A percentile compares a stretch with the other conserved stretches of the same genome.
phyloP scores from a whole-genome alignment of 2,113 vertebrate genomes.

The Muntiacus reevesi region DNA sequence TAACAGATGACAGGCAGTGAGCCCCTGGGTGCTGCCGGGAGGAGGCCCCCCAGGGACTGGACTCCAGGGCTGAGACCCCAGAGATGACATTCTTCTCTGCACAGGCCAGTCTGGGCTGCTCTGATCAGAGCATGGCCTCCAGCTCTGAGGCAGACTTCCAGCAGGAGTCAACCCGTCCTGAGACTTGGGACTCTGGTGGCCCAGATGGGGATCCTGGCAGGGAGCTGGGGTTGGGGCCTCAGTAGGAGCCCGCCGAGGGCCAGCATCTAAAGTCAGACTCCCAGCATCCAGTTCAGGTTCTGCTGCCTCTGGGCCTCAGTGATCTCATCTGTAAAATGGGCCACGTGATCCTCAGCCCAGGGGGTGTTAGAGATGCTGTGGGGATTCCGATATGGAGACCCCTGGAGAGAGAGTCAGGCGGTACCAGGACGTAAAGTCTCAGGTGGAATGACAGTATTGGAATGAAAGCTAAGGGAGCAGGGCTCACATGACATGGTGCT shows the following conservation, averaged over 20 bases:
- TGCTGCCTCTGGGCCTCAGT: background rate
- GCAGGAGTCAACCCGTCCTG: background rate
- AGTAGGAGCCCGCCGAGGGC: fast-evolving
- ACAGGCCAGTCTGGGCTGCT: background rate
- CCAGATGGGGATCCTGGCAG: background rate
- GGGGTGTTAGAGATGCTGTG: too few relatives aligned
- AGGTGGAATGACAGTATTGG: background rate
- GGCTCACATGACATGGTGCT: fast-evolving
- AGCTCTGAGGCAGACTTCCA: background rate
- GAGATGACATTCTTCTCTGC: background rate
- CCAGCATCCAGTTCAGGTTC: background rate
- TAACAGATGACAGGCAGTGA: background rate
- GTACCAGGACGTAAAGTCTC: background rate
- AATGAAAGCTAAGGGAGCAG: background rate
- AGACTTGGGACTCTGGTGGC: background rate
- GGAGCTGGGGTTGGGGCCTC: background rate
- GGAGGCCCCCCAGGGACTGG: background rate
- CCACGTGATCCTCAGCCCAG: fast-evolving
- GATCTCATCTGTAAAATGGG: background rate
- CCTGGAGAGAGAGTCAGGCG: background rate
- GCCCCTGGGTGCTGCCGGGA: background rate
- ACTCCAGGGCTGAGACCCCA: background rate
- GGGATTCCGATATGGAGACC: background rate
- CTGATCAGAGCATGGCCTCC: background rate
- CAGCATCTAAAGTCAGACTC: background rate